A percentile compares a stretch with the other conserved stretches of the same genome.
phyloP scores from a whole-genome alignment of 2,113 vertebrate species.

The cat (Felis catus) region F.catus_Fca126_mat1.0 CM031412.1:229581501-229582000 shows the following conservation, averaged over 20 bases:
- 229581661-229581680: neutral
- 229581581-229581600: neutral
- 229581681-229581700: rapidly evolving
- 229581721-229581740: neutral
- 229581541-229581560: neutral
- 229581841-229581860: neutral
- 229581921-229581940: neutral
- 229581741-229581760: neutral
- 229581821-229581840: neutral
- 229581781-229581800: neutral
- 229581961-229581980: neutral
- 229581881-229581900: neutral
- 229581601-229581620: neutral
- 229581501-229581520: neutral
- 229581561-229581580: neutral
- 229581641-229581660: rapidly evolving
- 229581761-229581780: neutral
- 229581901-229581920: neutral
- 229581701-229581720: rapidly evolving
- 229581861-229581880: neutral
- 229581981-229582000: neutral
- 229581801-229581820: neutral
- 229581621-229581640: neutral
- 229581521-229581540: neutral
- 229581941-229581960: neutral